Evolutionary conservation across 1,140 invertebrate species (phyloP).

Genomic region (Cherax quadricarinatus): DNA sequence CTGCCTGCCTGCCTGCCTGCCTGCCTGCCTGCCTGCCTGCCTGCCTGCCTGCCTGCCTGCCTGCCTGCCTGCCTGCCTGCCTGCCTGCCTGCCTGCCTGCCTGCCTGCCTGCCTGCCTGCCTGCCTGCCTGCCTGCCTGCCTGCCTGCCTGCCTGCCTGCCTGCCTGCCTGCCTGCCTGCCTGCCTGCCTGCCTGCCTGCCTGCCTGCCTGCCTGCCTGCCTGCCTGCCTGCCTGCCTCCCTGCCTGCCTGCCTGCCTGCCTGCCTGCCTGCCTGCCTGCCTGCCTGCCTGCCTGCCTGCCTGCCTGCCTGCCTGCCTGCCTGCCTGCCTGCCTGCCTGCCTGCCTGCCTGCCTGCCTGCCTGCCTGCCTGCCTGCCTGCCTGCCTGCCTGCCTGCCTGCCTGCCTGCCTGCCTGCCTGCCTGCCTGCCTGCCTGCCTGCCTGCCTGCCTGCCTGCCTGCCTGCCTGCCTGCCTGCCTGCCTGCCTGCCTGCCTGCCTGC

Average conservation of each 20-base stretch:
- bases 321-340: neutral
- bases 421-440: neutral
- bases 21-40: neutral
- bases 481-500: no score
- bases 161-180: neutral
- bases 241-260: neutral
- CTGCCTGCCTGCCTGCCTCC: neutral
- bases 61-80: neutral
- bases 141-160: neutral
- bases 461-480: no score
- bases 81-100: constrained; percentile 26
- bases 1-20: neutral
- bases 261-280: neutral
- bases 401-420: neutral
- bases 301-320: neutral
- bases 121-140: neutral
- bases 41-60: neutral
- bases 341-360: neutral
- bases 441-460: no score
- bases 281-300: neutral
- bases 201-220: neutral
- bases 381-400: neutral
- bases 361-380: neutral
- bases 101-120: constrained; percentile 8
- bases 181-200: neutral